These are phyloP conservation scores for Eptesicus fuscus DNA, from an alignment of 2,113 vertebrate species.

Conservation along the genomic window DNA sequence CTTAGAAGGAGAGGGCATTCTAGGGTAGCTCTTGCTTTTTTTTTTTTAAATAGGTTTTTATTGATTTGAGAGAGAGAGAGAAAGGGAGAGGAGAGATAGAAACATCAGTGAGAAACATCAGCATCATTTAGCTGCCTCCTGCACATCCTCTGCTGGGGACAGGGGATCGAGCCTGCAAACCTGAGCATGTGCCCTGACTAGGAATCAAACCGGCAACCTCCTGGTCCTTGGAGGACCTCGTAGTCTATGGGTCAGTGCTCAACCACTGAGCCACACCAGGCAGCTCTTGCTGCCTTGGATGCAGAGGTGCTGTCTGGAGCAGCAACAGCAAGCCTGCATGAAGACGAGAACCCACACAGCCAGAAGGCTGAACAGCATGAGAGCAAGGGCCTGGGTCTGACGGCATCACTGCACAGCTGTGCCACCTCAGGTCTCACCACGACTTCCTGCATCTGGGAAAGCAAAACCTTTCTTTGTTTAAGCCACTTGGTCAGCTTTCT, in stretches of 20 bases:
- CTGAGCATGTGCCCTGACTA: too few relatives aligned
- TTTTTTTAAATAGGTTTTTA: background rate
- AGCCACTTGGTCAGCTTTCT: background rate
- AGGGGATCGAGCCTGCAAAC: too few relatives aligned
- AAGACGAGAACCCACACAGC: too few relatives aligned
- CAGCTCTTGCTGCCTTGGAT: background rate
- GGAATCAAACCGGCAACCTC: too few relatives aligned
- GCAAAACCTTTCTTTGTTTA: background rate
- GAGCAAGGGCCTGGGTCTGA: background rate
- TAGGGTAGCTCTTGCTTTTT: background rate
- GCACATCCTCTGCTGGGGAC: too few relatives aligned
- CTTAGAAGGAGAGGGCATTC: background rate
- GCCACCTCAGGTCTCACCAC: background rate
- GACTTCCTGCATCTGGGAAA: background rate
- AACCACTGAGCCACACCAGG: too few relatives aligned
- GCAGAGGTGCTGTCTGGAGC: background rate
- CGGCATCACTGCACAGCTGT: fast-evolving
- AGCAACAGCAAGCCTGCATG: background rate
- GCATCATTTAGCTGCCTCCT: too few relatives aligned
- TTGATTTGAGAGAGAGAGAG: too few relatives aligned
- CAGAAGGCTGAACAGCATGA: background rate
- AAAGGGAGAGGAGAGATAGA: too few relatives aligned
- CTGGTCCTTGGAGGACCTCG: too few relatives aligned
- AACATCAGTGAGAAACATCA: too few relatives aligned
- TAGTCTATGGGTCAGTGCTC: too few relatives aligned